Base-by-base conservation (phyloP, 64 coral and sea anemone species). In the Montipora cactus region DNA sequence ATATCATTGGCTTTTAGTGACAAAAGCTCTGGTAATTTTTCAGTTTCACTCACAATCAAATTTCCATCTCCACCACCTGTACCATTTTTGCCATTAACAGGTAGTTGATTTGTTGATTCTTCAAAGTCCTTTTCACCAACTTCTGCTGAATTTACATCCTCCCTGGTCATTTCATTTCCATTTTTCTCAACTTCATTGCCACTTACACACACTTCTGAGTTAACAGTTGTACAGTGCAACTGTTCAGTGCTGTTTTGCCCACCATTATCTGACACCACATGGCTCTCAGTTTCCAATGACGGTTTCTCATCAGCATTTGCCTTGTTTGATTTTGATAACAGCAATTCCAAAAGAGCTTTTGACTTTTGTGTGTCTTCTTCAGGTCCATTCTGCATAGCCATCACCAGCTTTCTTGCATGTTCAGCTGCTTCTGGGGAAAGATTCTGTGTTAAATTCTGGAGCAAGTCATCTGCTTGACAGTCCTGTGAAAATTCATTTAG, bases 1-100 rank as follows among this genome's bases (percentile, higher is more conserved):
- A n/a, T n/a, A n/a, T 86, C 82, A 6, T 86, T 59, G 22, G 82
- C 82, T 86, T 86, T 86, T 1, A 11, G 10, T n/a, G 62, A 50
- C 82, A 86, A 70, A 8, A 86, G 66, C 46, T 86, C 82, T 2
- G 82, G 82, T 20, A 86, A 23, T 71, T 86, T 20, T 13, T 86
- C 82, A 72, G 49, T 46, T 70, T 86, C 82, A 50, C 82, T 86
- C 20, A 59, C 70, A 13, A 18, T 50, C 48, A 5, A 44, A 51
- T 20, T 8, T 21, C 9, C 64, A 49, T 21, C 15, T 13, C 18
- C 46, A 68, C n/a, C 8, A 71, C 46, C 46, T 12, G 1, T 11
- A 37, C 28, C 28, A 37, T 37, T 37, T 86, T 49, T n/a, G 22
- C 19, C 16, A 18, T 10, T 5, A 47, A 16, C 45, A 71, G 2